Evolutionary conservation across 1,140 invertebrate genomes (phyloP).

Genomic region (Diorhabda sublineata): DNA sequence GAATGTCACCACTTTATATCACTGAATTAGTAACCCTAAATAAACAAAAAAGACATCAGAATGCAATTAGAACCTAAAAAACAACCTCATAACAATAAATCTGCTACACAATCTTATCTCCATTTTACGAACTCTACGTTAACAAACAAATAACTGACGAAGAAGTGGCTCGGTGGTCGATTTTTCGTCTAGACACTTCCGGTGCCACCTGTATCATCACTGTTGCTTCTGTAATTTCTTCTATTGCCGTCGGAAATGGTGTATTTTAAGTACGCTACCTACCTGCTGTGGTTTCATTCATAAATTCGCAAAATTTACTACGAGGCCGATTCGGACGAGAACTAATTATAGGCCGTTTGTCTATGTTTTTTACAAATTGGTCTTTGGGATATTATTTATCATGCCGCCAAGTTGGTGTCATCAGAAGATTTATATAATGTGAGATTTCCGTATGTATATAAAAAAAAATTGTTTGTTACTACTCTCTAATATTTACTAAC

Average conservation of each 20-base stretch:
- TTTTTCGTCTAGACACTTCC: constrained; percentile 11
- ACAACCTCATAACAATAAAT: neutral
- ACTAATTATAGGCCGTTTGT: neutral
- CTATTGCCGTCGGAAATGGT: neutral
- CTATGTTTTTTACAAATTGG: constrained; percentile 11
- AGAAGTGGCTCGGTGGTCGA: neutral
- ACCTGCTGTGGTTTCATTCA: neutral
- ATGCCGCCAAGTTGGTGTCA: constrained; percentile 1
- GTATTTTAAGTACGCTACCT: neutral
- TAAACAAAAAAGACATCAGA: neutral
- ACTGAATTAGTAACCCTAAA: neutral
- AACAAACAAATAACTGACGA: neutral
- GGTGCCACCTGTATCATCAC: neutral
- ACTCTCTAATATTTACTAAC: too few relatives aligned
- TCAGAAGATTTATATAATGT: neutral
- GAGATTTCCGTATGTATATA: neutral
- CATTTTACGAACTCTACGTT: neutral
- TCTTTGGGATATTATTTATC: constrained; percentile 20
- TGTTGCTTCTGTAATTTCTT: neutral
- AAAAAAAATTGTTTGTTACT: too few relatives aligned
- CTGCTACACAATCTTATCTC: constrained; percentile 1
- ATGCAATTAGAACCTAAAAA: neutral
- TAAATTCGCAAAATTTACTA: constrained; percentile 3
- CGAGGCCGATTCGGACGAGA: neutral
- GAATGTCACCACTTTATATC: neutral